These are phyloP conservation scores for Ptilonorhynchus violaceus DNA, from an alignment of 2,113 vertebrate species.

Conservation along the genomic window DNA sequence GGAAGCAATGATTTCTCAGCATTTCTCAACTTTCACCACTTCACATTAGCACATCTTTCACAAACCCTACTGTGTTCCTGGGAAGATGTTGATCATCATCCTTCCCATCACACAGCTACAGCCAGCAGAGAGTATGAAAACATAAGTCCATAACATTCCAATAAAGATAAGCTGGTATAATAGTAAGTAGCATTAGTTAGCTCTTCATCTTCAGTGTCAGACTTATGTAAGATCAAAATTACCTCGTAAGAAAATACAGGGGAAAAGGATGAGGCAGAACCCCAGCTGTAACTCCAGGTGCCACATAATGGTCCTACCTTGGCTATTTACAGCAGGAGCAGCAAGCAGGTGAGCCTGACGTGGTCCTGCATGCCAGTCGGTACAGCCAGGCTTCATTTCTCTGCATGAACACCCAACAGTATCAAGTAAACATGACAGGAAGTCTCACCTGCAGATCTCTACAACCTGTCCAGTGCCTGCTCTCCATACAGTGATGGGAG, in stretches of 20 bases:
- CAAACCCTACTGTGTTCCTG: background rate
- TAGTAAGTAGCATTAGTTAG: background rate
- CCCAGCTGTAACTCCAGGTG: background rate
- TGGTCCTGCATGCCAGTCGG: too few relatives aligned
- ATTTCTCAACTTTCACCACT: background rate
- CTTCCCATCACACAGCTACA: fast-evolving
- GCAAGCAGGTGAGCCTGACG: background rate
- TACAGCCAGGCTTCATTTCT: background rate
- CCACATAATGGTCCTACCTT: background rate
- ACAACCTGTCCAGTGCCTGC: background rate
- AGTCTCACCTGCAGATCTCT: background rate
- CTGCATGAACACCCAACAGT: background rate
- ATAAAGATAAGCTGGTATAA: background rate
- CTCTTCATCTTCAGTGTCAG: background rate
- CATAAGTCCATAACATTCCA: background rate
- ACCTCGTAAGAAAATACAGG: background rate
- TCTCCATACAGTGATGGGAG: background rate
- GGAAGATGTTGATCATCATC: background rate
- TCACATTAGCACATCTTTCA: background rate
- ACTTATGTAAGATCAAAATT: background rate
- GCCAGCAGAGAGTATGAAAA: background rate
- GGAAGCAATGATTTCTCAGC: background rate
- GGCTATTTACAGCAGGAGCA: background rate
- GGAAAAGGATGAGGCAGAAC: background rate
- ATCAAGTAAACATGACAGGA: background rate